Base-by-base conservation (phyloP, 1,140 invertebrate genomes). In the Popillia japonica region DNA sequence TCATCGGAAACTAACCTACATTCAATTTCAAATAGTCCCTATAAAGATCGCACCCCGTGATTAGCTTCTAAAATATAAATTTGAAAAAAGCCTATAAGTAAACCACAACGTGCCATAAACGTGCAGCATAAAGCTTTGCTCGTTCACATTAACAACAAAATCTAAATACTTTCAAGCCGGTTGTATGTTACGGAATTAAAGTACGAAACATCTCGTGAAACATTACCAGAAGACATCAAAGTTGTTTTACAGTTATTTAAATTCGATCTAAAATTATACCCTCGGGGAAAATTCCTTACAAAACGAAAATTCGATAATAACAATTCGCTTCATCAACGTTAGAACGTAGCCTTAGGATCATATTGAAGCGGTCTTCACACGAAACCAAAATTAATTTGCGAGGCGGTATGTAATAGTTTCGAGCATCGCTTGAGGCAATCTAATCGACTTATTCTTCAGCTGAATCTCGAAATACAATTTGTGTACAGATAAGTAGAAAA, bases 211-310 rank as follows among this genome's bases (percentile, higher is more conserved):
- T 34, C 27, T 34, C 27, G 4, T 34, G 27, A 34, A 55, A 55
- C 48, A n/a, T 55, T 55, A 14, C 48, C 17, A 17, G 3, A 17
- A 55, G 48, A 55, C 14, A n/a, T 55, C 2, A 3, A n/a, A n/a
- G 48, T 55, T 55, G 14, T n/a, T 55, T 55, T 17, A 55, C 48
- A 34, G 27, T 55, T 55, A 55, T 55, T 55, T 55, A 55, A 55
- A 55, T 55, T 55, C 48, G 48, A 55, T 17, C 17, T 55, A 55
- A 55, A 55, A 55, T 55, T 55, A 55, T 7, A 55, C 48, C 48
- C 17, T 55, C 48, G 17, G 48, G 48, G 48, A 55, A 55, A 17
- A 55, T 0, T 6, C 14, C 6, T 55, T 55, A 55, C 14, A 55
- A 55, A 55, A 55, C 48, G 48, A 14, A 55, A 17, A 17, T 55